phyloP scores from a whole-genome alignment of 2,113 vertebrate species.

The Ancistrus triradiatus region DNA sequence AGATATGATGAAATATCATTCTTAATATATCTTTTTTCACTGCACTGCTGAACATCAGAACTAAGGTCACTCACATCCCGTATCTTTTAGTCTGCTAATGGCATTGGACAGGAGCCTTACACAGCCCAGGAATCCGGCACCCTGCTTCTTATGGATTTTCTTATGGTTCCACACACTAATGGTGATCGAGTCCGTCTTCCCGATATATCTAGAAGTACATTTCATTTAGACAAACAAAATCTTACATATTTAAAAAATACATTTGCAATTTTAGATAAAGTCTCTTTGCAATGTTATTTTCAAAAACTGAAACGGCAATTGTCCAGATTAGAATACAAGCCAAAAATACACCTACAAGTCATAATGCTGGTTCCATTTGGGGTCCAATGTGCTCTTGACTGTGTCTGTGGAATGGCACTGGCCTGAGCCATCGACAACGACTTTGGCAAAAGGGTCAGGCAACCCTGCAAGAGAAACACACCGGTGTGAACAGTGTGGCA shows the following conservation, averaged over 20 bases:
- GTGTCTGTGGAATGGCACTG: slow-evolving; percentile 99
- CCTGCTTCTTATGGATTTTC: slow-evolving; percentile 98
- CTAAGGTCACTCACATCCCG: slow-evolving; percentile 80
- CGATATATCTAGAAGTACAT: slow-evolving; percentile 78
- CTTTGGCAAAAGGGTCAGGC: slow-evolving; percentile 94
- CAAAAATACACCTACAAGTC: slow-evolving; percentile 81
- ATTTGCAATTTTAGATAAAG: too few relatives aligned
- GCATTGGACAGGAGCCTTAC: slow-evolving; percentile 92
- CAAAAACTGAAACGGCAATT: neutral
- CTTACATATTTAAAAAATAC: too few relatives aligned
- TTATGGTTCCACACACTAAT: slow-evolving; percentile 99
- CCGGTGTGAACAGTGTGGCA: slow-evolving; percentile 8
- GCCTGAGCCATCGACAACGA: slow-evolving; percentile 95
- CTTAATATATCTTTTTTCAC: neutral
- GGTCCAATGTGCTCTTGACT: slow-evolving; percentile 96
- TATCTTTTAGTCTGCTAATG: slow-evolving; percentile 96
- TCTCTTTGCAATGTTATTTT: neutral
- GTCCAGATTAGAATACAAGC: neutral
- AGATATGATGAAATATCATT: neutral
- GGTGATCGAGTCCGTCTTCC: slow-evolving; percentile 95
- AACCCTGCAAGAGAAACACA: slow-evolving; percentile 71
- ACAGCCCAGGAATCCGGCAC: slow-evolving; percentile 94
- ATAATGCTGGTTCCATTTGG: slow-evolving; percentile 98
- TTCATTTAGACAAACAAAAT: neutral
- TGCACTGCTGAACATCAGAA: neutral